A percentile compares a stretch with the other conserved stretches of the same genome.
phyloP scores from a whole-genome alignment of 2,888 invertebrate species.

The Agrotis exclamationis region DNA sequence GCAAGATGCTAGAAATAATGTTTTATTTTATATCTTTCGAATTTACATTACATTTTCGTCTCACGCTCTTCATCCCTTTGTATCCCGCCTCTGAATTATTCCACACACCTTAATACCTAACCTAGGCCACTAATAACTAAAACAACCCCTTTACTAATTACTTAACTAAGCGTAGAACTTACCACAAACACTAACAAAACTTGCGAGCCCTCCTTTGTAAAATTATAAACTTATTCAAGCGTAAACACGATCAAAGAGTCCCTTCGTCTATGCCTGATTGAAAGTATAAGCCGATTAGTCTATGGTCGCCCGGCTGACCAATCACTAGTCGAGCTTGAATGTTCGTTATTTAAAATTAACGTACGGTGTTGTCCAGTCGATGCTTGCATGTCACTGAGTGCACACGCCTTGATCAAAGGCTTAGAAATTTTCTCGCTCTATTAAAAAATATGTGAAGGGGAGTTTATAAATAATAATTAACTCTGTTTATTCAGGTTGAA shows the following conservation, averaged over 20 bases:
- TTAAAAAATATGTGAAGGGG: slow-evolving; percentile 64
- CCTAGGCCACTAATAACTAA: slow-evolving; percentile 13
- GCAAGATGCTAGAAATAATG: no score
- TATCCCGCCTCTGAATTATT: not conserved
- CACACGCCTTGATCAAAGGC: slow-evolving; percentile 66
- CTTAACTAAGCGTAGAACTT: slow-evolving; percentile 4
- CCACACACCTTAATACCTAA: not conserved
- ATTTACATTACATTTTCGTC: not conserved
- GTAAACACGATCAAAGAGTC: slow-evolving; percentile 82
- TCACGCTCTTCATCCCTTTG: not conserved
- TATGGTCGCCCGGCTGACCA: slow-evolving; percentile 81
- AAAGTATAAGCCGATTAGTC: slow-evolving; percentile 82
- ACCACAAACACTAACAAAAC: slow-evolving; percentile 15
- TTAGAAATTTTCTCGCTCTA: slow-evolving; percentile 68
- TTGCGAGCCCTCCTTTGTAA: slow-evolving; percentile 72
- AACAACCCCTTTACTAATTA: not conserved
- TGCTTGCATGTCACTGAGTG: slow-evolving; percentile 62
- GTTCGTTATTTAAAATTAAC: slow-evolving; percentile 83
- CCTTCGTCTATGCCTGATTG: slow-evolving; percentile 76
- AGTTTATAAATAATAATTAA: slow-evolving; percentile 33
- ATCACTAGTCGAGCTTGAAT: slow-evolving; percentile 78
- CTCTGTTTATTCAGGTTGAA: slow-evolving; percentile 48
- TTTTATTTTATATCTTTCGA: not conserved
- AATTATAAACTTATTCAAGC: slow-evolving; percentile 74
- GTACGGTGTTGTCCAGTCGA: slow-evolving; percentile 69